Percentiles rank a stretch among this genome's conserved stretches.
Conservation (phyloP, 1,140 invertebrate genomes). For the Drosophila baimaii region DNA sequence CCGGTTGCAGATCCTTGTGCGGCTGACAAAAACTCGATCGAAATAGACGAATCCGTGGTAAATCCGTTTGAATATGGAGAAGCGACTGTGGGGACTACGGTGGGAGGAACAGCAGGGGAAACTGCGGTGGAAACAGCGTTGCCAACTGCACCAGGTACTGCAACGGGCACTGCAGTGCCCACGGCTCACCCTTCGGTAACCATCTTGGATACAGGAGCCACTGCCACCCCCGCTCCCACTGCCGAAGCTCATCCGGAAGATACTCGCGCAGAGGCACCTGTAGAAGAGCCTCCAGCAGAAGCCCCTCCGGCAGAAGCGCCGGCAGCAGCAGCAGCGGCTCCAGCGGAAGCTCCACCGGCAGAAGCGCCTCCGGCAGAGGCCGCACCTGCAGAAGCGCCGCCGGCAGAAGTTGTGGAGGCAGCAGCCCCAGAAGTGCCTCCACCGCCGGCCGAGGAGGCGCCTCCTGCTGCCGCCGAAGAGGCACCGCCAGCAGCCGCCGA, state of each 20-base stretch:
- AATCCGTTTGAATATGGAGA: not conserved
- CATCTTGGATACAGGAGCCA: not conserved
- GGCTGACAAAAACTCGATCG: slow-evolving; percentile 3
- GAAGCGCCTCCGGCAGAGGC: slow-evolving; percentile 6
- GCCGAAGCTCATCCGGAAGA: slow-evolving; percentile 7
- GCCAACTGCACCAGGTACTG: not conserved
- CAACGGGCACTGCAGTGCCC: not conserved
- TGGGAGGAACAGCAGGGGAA: not conserved
- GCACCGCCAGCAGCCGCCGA: slow-evolving; percentile 8
- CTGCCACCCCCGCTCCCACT: too few species aligned
- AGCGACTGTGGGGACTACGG: too few species aligned
- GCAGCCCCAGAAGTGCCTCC: slow-evolving; percentile 3
- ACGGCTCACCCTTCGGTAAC: not conserved
- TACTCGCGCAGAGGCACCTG: not conserved
- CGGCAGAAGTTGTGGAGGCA: slow-evolving; percentile 15
- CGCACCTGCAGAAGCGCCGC: not conserved
- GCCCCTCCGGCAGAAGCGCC: not conserved
- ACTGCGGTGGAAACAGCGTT: not conserved
- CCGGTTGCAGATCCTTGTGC: slow-evolving; percentile 51
- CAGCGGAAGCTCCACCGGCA: not conserved
- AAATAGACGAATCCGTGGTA: not conserved
- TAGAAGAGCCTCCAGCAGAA: slow-evolving; percentile 6
- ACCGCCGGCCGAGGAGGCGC: not conserved
- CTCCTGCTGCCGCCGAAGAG: slow-evolving; percentile 1
- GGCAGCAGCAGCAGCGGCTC: slow-evolving; percentile 7